Evolutionary conservation across 1,140 invertebrate genomes (phyloP), one percentile per base, ranked within the genome.

Genomic region (Cydia strobilella): DNA sequence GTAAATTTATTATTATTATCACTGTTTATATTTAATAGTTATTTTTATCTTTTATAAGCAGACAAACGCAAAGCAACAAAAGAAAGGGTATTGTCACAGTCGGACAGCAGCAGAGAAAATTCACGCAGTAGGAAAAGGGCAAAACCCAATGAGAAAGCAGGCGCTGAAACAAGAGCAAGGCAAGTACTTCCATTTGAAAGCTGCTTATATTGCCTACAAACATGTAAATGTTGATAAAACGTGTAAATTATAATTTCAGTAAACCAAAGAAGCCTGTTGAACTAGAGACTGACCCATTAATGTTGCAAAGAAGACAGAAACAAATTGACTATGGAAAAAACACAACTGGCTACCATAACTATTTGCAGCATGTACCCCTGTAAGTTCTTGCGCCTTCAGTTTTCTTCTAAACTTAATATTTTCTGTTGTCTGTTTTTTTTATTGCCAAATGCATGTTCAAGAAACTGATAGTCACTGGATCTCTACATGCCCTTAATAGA

Each of bases 261-360:
- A 83, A 82, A 79, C 74, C 72, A 51, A 86, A 75, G 74, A 90
- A 86, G 76, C 82, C 84, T 7, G 76, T 88, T 31, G 94, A 96
- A 79, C 88, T 95, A 79, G 97, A 98, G 93, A 95, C 94, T 42
- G 97, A 98, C 94, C 94, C 95, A 15, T 90, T 78, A 20, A 90
- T 97, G 10, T 86, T 99, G 75, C 88, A 94, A 42, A 94, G 98
- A 76, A 94, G 98, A 74, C 97, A 98, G 85, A 99, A 98, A 90
- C 97, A 98, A 91, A 98, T 99, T 87, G 97, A 98, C 88, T 98
- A 97, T 94, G 98, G 98, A 23, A 99, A 98, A 94, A 98, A 98
- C 86, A 99, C 98, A 12, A 90, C 96, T 76, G 97, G 97, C 51
- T 99, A 99, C 91, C 95, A 97, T 73, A 95, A 95, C 89, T 99